Conservation (phyloP, 2,113 vertebrate species). For the Pionites leucogaster region DNA sequence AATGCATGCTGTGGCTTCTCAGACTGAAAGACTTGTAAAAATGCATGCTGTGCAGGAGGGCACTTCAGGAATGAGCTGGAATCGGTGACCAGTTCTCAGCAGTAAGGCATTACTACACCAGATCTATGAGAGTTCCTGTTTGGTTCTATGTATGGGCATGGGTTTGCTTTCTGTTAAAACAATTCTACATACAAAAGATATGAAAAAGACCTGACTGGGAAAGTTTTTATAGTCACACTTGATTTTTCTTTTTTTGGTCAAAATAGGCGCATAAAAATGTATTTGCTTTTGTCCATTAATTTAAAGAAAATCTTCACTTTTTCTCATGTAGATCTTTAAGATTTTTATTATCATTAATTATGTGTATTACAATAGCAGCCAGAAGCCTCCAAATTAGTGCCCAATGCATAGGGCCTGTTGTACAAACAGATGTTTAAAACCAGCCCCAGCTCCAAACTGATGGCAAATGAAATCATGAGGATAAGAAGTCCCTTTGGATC, state of each 20-base stretch:
- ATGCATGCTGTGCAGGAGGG: not conserved
- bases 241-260: not conserved
- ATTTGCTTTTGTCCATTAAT: not conserved
- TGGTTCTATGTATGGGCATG: not conserved
- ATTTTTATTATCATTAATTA: conserved; percentile 39
- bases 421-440: not conserved
- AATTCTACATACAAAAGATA: not conserved
- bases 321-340: not conserved
- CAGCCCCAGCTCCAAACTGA: not conserved
- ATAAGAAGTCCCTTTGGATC: not conserved
- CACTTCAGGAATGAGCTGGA: not conserved
- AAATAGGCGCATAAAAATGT: not conserved
- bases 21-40: not conserved
- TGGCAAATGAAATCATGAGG: not conserved
- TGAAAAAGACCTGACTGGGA: not conserved
- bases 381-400: conserved; percentile 22
- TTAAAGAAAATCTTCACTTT: not conserved
- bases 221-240: not conserved
- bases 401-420: not conserved
- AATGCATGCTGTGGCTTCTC: not conserved
- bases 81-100: not conserved
- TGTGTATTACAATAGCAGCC: conserved; percentile 34
- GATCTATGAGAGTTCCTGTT: not conserved
- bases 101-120: not conserved
- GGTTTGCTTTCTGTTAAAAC: not conserved